Conservation (phyloP, 2,797 vertebrate genomes). For the Microhierax caerulescens region DNA sequence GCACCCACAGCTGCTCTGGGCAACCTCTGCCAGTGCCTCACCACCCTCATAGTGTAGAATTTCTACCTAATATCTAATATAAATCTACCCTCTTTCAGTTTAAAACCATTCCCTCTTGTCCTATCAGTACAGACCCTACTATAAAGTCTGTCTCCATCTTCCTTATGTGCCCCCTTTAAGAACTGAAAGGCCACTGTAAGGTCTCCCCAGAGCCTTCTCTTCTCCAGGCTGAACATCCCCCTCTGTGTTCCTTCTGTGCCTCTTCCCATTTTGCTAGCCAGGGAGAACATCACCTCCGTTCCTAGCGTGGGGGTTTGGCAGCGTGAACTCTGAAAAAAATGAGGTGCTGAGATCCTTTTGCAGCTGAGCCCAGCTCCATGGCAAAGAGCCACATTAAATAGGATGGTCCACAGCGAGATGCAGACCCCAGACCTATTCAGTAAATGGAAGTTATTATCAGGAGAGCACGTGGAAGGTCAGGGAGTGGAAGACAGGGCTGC, state of each 20-base stretch:
- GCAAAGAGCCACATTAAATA: not conserved
- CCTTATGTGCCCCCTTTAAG: too few relatives aligned
- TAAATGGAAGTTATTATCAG: not conserved
- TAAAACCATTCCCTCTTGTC: too few relatives aligned
- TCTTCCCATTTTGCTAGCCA: not conserved
- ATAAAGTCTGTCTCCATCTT: too few relatives aligned
- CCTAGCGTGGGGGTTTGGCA: not conserved
- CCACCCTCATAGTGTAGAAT: too few relatives aligned
- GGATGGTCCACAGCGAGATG: not conserved
- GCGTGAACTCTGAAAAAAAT: not conserved
- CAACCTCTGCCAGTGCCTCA: too few relatives aligned
- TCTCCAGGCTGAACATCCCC: too few relatives aligned
- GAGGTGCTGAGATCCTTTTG: not conserved
- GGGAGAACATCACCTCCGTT: not conserved
- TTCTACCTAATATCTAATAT: too few relatives aligned
- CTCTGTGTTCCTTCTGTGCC: not conserved
- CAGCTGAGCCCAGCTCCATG: not conserved
- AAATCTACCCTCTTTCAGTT: too few relatives aligned
- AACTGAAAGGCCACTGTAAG: too few relatives aligned
- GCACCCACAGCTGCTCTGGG: too few relatives aligned
- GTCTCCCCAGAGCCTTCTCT: too few relatives aligned
- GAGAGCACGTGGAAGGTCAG: not conserved
- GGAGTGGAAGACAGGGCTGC: not conserved
- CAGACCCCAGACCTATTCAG: not conserved
- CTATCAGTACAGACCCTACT: too few relatives aligned